phyloP scores from a whole-genome alignment of 2,888 invertebrate species.

The Drosophila atripex region DNA sequence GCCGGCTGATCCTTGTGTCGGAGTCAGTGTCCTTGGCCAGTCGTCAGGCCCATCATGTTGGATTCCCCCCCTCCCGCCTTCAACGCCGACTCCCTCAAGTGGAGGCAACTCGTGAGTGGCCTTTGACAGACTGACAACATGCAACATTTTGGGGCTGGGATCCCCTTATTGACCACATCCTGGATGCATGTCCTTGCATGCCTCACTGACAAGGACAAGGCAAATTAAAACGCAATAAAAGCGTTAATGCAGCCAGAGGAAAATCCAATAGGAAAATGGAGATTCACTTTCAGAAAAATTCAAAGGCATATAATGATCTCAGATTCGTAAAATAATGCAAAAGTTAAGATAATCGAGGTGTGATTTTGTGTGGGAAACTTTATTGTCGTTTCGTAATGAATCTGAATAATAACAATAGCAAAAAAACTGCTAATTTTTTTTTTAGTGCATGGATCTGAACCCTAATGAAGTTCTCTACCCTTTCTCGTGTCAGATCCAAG shows the following conservation, averaged over 20 bases:
- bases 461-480: constrained; percentile 63
- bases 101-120: constrained; percentile 37
- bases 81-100: constrained; percentile 19
- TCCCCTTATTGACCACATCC: constrained; percentile 53
- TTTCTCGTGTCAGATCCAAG: constrained; percentile 11
- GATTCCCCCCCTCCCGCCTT: constrained; percentile 25
- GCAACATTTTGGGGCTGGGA: constrained; percentile 36
- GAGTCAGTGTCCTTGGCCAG: constrained; percentile 46
- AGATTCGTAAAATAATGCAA: not conserved
- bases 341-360: not conserved
- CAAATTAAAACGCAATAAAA: constrained; percentile 78
- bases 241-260: constrained; percentile 68
- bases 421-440: not conserved
- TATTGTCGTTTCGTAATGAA: too few relatives aligned
- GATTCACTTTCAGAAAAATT: not conserved
- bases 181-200: constrained; percentile 70
- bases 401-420: not conserved
- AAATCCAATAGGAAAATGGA: not conserved
- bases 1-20: constrained; percentile 19
- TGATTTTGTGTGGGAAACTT: not conserved
- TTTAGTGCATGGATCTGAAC: not conserved
- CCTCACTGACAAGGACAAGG: constrained; percentile 72
- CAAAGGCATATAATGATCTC: not conserved
- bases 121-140: constrained; percentile 72
- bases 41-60: constrained; percentile 68